A percentile compares a stretch with the other conserved stretches of the same genome.
Evolutionary conservation across 1,140 invertebrate species (phyloP).

Genomic region (Sycophila sp.): DNA sequence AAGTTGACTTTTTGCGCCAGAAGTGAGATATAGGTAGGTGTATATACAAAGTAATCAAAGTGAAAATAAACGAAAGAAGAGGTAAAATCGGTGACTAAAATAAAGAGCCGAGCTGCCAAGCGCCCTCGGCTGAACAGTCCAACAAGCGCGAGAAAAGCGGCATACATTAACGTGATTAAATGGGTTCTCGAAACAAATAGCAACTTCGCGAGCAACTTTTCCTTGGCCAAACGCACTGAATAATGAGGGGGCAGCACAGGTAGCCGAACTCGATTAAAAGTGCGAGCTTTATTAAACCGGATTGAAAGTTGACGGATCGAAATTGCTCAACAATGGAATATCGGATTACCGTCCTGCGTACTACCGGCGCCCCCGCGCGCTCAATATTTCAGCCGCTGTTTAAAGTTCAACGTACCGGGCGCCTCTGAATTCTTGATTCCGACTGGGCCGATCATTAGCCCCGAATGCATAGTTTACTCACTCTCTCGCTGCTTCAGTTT

Average conservation of each 20-base stretch:
- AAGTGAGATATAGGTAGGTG: too few species aligned
- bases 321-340: slow-evolving; percentile 27
- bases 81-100: too few species aligned
- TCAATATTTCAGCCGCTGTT: slow-evolving; percentile 19
- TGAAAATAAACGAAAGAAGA: too few species aligned
- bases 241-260: too few species aligned
- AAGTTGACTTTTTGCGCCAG: too few species aligned
- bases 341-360: slow-evolving; percentile 23
- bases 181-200: neutral
- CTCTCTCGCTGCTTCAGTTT: neutral
- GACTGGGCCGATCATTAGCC: slow-evolving; percentile 18
- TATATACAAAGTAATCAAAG: too few species aligned
- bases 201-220: neutral
- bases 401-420: neutral
- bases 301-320: slow-evolving; percentile 27
- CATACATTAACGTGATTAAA: neutral
- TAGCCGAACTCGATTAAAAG: slow-evolving; percentile 23
- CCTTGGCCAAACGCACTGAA: neutral
- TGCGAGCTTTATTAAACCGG: slow-evolving; percentile 25
- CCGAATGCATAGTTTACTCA: too few species aligned
- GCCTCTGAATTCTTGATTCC: slow-evolving; percentile 13
- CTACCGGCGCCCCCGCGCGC: neutral
- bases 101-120: too few species aligned
- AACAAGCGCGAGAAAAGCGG: too few species aligned
- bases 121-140: too few species aligned